Percentiles rank a stretch among this genome's conserved stretches.
Evolutionary conservation across 2,797 vertebrate species (phyloP).

Genomic region (Mormyrops boulengeri): DNA sequence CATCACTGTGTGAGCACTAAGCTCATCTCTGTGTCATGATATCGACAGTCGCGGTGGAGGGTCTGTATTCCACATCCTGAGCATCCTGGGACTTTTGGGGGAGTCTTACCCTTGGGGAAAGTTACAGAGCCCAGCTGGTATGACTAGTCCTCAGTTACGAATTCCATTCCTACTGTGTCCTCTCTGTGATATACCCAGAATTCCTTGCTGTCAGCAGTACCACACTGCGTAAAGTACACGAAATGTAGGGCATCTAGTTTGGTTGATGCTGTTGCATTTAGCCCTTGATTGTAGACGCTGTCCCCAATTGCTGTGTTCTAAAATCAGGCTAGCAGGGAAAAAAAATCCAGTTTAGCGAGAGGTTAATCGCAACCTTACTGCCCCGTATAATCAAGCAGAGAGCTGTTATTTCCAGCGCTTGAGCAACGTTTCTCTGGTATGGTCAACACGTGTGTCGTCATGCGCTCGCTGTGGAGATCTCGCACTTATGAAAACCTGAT

Average conservation of each 20-base stretch:
- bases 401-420: conserved; percentile 24
- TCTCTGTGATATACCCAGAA: not conserved
- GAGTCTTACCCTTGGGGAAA: not conserved
- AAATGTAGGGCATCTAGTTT: not conserved
- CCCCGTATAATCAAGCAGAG: conserved; percentile 36
- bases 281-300: not conserved
- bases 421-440: not conserved
- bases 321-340: conserved; percentile 36
- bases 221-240: not conserved
- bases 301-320: conserved; percentile 28
- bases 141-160: not conserved
- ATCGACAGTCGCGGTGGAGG: not conserved
- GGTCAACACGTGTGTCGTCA: not conserved
- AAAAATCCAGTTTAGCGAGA: conserved; percentile 43
- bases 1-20: not conserved
- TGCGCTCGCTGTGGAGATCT: not conserved
- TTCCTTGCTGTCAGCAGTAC: not conserved
- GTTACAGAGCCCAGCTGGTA: not conserved
- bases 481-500: not conserved
- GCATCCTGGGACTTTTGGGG: not conserved
- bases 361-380: conserved; percentile 46
- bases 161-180: not conserved
- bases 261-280: not conserved
- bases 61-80: not conserved
- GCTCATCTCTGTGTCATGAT: not conserved